Evolutionary conservation across 2,113 vertebrate genomes (phyloP), one percentile per base, ranked within the genome.

Genomic region (Prolemur simus): DNA sequence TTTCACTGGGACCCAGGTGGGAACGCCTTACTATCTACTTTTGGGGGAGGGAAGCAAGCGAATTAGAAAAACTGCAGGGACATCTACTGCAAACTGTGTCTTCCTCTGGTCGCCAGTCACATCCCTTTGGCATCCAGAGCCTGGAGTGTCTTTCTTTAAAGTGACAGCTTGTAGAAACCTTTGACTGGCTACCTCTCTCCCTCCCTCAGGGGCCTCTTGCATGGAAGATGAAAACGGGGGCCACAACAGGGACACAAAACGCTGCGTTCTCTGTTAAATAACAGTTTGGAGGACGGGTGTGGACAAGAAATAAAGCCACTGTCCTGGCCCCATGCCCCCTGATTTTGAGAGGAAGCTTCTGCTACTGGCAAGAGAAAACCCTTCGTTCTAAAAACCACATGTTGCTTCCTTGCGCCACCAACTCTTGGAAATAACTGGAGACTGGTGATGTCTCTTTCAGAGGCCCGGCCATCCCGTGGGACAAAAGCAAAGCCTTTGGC

Each of bases 381-480:
- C 37, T 21, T 58, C 9, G 0, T 39, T 42, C 73, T n/a, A n/a
- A 27, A 23, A 54, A 32, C 27, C 66, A 12, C 18, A 4, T 0
- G 2, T 0, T 14, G 45, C 66, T n/a, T 47, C 49, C 60, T 39
- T 3, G 25, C 8, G 2, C 39, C 47, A 11, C 5, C 0, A 1
- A 13, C 77, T 42, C 52, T 2, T 21, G 37, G 54, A 47, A 37
- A 20, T 5, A 32, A 18, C 11, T 1, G 20, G 64, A 32, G 10
- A 18, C 0, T 3, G 27, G 54, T n/a, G 25, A 11, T 0, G 5
- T 27, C 39, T 52, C 54, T 21, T 27, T 1, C 5, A 47, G 42
- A 56, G 77, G 14, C 20, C 21, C 1, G 0, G 3, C 2, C 4
- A 1, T 3, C 8, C 82, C 8, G 42, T 8, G 7, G 21, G 32